Evolutionary conservation across 1,140 invertebrate genomes (phyloP).

Genomic region (Brachionus rubens): DNA sequence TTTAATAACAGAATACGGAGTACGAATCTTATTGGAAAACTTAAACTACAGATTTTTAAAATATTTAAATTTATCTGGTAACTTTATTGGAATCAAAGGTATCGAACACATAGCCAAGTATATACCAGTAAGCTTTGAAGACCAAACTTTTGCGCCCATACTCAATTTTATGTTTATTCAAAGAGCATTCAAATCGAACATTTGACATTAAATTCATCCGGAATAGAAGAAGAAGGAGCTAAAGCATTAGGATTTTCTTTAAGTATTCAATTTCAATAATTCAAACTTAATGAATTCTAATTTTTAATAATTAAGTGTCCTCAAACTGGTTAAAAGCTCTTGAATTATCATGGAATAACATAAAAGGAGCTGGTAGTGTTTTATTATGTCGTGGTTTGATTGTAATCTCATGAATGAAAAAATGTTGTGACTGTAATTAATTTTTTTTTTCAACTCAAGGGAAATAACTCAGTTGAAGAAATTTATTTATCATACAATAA

Average conservation of each 20-base stretch:
- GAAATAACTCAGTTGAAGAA: slow-evolving; percentile 30
- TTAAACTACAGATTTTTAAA: slow-evolving; percentile 18
- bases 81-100: slow-evolving; percentile 32
- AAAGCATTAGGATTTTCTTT: slow-evolving; percentile 37
- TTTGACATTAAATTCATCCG: neutral
- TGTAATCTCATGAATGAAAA: neutral
- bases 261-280: neutral
- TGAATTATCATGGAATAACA: slow-evolving; percentile 28
- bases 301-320: neutral
- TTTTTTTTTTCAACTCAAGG: slow-evolving; percentile 19
- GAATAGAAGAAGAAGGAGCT: slow-evolving; percentile 30
- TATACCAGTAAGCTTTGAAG: slow-evolving; percentile 3
- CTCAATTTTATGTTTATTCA: neutral
- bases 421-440: neutral
- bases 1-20: slow-evolving; percentile 25
- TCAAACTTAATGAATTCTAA: neutral
- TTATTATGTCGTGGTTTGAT: slow-evolving; percentile 19
- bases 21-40: slow-evolving; percentile 34
- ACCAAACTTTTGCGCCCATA: neutral
- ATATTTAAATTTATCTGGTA: slow-evolving; percentile 41
- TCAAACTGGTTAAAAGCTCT: slow-evolving; percentile 41
- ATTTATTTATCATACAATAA: slow-evolving; percentile 29
- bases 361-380: slow-evolving; percentile 12
- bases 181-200: slow-evolving; percentile 22
- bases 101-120: neutral